phyloP scores from a whole-genome alignment of 2,113 vertebrate species.

The Proteles cristata region DNA sequence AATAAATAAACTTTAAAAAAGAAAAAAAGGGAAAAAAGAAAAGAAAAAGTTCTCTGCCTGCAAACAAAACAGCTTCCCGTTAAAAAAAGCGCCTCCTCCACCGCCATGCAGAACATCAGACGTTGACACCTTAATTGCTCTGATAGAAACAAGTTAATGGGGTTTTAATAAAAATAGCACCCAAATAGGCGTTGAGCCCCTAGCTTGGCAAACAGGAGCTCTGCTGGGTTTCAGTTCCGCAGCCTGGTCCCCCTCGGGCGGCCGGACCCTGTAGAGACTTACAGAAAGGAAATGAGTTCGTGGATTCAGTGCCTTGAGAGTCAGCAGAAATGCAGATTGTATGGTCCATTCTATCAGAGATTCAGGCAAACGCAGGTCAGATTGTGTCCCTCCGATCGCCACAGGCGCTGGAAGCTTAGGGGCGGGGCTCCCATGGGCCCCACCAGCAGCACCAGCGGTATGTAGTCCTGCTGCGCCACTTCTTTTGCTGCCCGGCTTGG shows the following conservation, averaged over 20 bases:
- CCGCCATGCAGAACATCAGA: not conserved
- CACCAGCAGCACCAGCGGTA: not conserved
- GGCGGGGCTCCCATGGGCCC: accelerated
- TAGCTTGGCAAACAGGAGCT: not conserved
- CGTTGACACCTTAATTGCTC: conserved; percentile 59
- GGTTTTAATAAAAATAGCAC: conserved; percentile 73
- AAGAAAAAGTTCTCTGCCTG: not conserved
- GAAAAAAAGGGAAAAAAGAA: too few species aligned
- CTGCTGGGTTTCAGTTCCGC: accelerated
- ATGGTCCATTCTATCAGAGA: not conserved
- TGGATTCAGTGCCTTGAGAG: not conserved
- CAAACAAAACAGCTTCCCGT: not conserved
- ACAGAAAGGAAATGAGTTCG: not conserved
- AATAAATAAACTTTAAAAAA: too few species aligned
- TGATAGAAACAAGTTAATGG: conserved; percentile 55
- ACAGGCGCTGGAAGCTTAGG: not conserved
- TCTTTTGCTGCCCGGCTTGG: not conserved
- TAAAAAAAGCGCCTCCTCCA: not conserved
- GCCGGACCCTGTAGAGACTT: not conserved
- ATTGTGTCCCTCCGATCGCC: too few species aligned
- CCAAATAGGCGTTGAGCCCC: conserved; percentile 38
- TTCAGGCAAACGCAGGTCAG: not conserved
- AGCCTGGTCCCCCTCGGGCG: not conserved
- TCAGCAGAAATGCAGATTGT: not conserved
- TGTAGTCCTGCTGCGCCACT: not conserved